Percentiles rank a stretch among this genome's conserved stretches.
Evolutionary conservation across 2,797 vertebrate species (phyloP).

Genomic region (Pipistrellus kuhlii): DNA sequence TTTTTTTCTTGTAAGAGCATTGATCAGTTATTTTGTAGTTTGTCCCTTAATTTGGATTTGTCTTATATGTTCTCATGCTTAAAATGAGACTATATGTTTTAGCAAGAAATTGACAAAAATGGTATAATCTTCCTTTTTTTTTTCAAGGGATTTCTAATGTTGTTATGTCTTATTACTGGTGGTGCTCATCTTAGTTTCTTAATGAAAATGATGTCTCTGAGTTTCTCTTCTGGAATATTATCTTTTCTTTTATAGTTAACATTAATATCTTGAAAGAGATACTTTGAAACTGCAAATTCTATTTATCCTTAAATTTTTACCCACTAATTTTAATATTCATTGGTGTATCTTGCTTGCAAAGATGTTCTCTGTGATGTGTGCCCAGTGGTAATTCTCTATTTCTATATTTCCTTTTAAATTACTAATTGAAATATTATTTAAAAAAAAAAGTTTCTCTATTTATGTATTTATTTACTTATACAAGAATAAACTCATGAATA

Average conservation of each 20-base stretch:
- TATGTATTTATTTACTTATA: background rate
- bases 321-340: background rate
- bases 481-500: background rate
- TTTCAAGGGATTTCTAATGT: background rate
- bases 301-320: conserved; percentile 24
- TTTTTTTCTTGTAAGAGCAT: background rate
- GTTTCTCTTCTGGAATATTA: background rate
- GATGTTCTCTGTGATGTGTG: background rate
- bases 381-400: background rate
- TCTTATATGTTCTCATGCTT: background rate
- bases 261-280: background rate
- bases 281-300: background rate
- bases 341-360: background rate
- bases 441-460: background rate
- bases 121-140: background rate
- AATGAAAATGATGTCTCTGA: background rate
- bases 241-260: background rate
- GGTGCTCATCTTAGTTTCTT: background rate
- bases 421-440: background rate
- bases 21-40: background rate
- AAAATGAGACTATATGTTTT: background rate
- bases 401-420: background rate
- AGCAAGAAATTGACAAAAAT: background rate
- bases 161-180: background rate
- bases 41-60: background rate